These are phyloP conservation scores for Hippocampus abdominalis DNA, from an alignment of 2,113 vertebrate genomes.

Conservation along the genomic window DNA sequence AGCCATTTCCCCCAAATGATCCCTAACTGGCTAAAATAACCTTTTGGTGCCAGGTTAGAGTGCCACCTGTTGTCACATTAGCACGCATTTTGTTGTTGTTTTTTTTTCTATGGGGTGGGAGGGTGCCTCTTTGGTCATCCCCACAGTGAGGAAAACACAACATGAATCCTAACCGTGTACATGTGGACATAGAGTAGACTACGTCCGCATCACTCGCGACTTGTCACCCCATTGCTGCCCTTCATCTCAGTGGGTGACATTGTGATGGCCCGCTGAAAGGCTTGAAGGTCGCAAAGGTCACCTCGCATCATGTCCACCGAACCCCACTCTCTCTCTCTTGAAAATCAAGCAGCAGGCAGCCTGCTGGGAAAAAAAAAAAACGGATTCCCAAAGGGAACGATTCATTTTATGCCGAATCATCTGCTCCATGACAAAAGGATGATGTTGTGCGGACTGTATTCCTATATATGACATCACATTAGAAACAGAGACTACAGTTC, in stretches of 20 bases:
- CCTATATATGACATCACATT: background rate
- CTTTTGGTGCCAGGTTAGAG: background rate
- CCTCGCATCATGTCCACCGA: constrained; percentile 55
- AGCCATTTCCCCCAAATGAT: background rate
- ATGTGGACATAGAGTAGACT: background rate
- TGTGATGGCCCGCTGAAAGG: constrained; percentile 52
- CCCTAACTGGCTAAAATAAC: no score
- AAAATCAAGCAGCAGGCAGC: constrained; percentile 35
- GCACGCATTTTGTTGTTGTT: background rate
- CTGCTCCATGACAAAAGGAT: background rate
- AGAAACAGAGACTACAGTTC: background rate
- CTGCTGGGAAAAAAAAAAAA: background rate
- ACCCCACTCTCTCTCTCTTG: constrained; percentile 23
- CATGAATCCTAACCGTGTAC: background rate
- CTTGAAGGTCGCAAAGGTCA: constrained; percentile 53
- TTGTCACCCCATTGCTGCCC: constrained; percentile 13
- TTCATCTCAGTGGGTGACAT: constrained; percentile 51
- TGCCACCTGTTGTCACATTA: background rate
- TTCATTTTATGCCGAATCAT: background rate
- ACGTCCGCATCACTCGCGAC: constrained; percentile 18
- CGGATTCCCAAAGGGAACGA: background rate
- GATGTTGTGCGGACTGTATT: background rate
- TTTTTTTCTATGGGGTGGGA: no score
- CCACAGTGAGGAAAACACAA: no score
- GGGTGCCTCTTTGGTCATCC: no score